Conservation (phyloP, 1,140 invertebrate species). For the Ganaspis sp. region DNA sequence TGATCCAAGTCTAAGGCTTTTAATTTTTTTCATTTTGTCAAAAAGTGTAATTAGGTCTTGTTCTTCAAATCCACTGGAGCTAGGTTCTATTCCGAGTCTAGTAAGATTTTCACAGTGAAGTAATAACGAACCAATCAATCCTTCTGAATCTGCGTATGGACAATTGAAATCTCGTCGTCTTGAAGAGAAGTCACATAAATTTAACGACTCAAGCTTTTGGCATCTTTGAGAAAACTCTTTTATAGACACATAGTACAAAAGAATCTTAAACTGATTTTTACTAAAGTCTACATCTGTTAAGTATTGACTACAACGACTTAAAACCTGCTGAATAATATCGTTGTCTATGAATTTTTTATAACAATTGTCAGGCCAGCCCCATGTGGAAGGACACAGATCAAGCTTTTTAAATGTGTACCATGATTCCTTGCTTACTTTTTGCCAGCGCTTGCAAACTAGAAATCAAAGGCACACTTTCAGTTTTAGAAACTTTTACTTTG, state of each 20-base stretch:
- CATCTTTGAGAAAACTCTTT: background rate
- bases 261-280: background rate
- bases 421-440: constrained; percentile 4
- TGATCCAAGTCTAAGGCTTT: background rate
- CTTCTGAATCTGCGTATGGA: background rate
- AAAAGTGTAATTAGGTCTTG: background rate
- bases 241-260: constrained; percentile 1
- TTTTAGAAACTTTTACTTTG: too few relatives aligned
- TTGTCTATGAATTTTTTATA: background rate
- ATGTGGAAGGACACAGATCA: background rate
- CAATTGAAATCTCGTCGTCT: background rate
- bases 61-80: background rate
- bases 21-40: background rate
- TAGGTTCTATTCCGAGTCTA: background rate
- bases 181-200: background rate
- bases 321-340: background rate
- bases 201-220: background rate
- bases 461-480: too few relatives aligned
- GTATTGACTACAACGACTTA: background rate
- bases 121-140: background rate
- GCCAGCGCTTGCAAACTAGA: constrained; percentile 11
- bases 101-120: background rate
- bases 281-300: background rate
- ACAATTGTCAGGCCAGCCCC: background rate
- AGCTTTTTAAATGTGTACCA: constrained; percentile 12